Conservation (phyloP, 2,888 invertebrate species). For the Arrhopalites spinosus region DNA sequence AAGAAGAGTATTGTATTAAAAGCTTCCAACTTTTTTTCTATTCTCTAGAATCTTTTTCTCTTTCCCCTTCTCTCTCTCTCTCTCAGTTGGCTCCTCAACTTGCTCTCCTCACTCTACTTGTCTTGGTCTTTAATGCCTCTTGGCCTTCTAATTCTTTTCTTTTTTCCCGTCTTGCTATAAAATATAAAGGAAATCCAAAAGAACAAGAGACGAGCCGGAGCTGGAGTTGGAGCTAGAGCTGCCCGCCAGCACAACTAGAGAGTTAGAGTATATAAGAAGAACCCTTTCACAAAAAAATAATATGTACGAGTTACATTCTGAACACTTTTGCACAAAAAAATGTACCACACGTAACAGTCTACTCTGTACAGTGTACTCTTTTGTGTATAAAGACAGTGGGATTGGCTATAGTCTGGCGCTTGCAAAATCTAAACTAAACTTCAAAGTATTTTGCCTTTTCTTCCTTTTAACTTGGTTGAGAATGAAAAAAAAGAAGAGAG, state of each 20-base stretch:
- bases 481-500: neutral
- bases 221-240: too few species aligned
- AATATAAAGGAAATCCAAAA: neutral
- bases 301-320: neutral
- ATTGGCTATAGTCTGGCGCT: neutral
- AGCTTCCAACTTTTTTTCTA: constrained; percentile 33
- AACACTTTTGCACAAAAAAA: neutral
- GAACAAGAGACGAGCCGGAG: too few species aligned
- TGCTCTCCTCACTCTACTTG: neutral
- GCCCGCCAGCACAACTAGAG: neutral
- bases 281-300: neutral
- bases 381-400: neutral
- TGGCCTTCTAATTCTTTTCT: constrained; percentile 32
- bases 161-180: neutral
- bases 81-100: neutral
- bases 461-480: neutral
- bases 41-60: constrained; percentile 5
- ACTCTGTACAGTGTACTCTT: neutral
- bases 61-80: neutral
- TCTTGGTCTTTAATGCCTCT: constrained; percentile 32
- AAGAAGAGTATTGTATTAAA: constrained; percentile 19
- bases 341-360: neutral
- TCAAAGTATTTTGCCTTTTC: neutral
- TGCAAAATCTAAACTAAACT: neutral
- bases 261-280: neutral